These are phyloP conservation scores for Perizoma affinitatum DNA, from an alignment of 2,888 invertebrate genomes.

Conservation along the genomic window DNA sequence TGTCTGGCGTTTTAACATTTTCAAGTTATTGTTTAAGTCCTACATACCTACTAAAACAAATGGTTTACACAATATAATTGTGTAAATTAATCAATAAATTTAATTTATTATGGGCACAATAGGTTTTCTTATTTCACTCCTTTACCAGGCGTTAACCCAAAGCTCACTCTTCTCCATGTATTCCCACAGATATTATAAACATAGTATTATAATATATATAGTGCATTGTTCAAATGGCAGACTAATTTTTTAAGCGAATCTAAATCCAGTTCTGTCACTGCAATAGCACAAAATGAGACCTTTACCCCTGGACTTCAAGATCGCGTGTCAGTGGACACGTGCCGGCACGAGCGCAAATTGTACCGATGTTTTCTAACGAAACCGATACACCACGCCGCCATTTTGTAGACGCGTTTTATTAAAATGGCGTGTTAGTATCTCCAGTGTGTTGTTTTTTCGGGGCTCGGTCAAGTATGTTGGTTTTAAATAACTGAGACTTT, in stretches of 20 bases:
- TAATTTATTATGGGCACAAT: too few species aligned
- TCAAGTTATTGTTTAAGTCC: too few species aligned
- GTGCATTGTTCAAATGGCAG: neutral
- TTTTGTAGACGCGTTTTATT: constrained; percentile 39
- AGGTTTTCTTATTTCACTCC: too few species aligned
- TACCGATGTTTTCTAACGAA: constrained; percentile 61
- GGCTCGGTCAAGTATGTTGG: constrained; percentile 2
- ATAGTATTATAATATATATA: too few species aligned
- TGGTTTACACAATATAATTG: too few species aligned
- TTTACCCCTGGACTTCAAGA: constrained; percentile 30
- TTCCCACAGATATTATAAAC: too few species aligned
- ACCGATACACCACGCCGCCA: constrained; percentile 49
- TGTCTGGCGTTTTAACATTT: too few species aligned
- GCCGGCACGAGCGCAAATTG: constrained; percentile 58
- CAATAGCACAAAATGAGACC: constrained; percentile 30
- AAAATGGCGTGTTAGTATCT: constrained; percentile 23
- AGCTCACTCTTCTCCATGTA: too few species aligned
- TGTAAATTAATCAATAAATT: too few species aligned
- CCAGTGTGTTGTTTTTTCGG: constrained; percentile 19
- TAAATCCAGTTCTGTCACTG: constrained; percentile 22
- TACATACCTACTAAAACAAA: too few species aligned
- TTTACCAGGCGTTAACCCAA: too few species aligned
- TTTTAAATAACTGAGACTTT: neutral
- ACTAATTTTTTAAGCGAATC: constrained; percentile 14
- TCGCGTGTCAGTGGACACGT: constrained; percentile 54